Percentiles rank a stretch among this genome's conserved stretches.
These are phyloP conservation scores for Tetraneura akinire DNA, from an alignment of 1,140 invertebrate genomes.

Conservation along the genomic window DNA sequence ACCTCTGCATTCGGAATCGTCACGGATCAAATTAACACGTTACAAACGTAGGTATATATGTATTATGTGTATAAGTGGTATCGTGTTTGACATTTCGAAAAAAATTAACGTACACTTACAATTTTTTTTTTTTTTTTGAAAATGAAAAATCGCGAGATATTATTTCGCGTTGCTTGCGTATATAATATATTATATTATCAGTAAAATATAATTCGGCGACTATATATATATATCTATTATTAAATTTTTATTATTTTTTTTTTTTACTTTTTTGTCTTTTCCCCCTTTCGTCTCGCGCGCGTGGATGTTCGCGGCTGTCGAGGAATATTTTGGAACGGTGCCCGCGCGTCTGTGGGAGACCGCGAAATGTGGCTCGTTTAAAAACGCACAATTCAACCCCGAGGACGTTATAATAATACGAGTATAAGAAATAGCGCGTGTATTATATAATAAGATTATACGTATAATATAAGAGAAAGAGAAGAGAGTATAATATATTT, in stretches of 20 bases:
- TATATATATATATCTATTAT: not conserved
- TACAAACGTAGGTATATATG: too few relatives aligned
- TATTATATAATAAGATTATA: too few relatives aligned
- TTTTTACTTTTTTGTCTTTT: not conserved
- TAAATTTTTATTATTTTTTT: not conserved
- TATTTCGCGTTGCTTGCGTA: not conserved
- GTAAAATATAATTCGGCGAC: not conserved
- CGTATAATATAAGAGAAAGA: not conserved
- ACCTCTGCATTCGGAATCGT: too few relatives aligned
- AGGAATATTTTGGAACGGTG: constrained; percentile 23
- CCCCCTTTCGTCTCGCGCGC: not conserved
- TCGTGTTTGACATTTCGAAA: too few relatives aligned
- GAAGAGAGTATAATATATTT: not conserved
- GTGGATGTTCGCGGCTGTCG: constrained; percentile 21
- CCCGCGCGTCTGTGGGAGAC: not conserved
- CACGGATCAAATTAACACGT: too few relatives aligned
- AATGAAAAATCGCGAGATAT: not conserved
- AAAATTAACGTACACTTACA: too few relatives aligned
- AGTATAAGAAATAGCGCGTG: constrained; percentile 10
- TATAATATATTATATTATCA: not conserved
- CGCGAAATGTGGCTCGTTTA: constrained; percentile 4
- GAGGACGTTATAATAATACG: constrained; percentile 4
- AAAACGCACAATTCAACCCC: constrained; percentile 38
- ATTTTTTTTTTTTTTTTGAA: not conserved
- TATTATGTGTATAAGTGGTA: too few relatives aligned